phyloP scores from a whole-genome alignment of 2,888 invertebrate species.

The Polyploca ridens region DNA sequence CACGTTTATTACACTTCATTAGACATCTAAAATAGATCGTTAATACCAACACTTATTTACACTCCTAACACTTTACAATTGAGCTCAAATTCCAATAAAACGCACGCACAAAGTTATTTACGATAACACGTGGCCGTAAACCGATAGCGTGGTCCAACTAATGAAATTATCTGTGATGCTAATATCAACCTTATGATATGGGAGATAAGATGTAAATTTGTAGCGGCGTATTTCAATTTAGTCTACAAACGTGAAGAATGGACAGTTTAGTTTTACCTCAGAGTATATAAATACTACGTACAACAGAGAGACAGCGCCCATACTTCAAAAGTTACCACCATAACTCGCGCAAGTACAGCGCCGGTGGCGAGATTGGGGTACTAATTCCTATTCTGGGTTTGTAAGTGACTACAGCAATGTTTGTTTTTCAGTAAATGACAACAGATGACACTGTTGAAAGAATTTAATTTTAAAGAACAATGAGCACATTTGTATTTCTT shows the following conservation, averaged over 20 bases:
- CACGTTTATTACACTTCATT: constrained; percentile 9
- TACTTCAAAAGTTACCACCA: no score
- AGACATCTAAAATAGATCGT: constrained; percentile 5
- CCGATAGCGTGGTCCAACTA: constrained; percentile 7
- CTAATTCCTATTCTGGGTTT: no score
- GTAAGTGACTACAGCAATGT: no score
- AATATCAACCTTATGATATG: neutral
- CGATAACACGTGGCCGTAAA: constrained; percentile 9
- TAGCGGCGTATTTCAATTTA: neutral
- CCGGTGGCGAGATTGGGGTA: no score
- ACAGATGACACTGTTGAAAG: no score
- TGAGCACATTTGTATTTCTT: no score
- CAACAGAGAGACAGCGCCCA: no score
- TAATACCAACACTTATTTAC: neutral
- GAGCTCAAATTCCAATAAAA: constrained; percentile 4
- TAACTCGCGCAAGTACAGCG: no score
- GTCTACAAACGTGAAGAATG: neutral
- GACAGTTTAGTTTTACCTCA: constrained; percentile 3
- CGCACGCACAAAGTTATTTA: constrained; percentile 8
- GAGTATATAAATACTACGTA: no score
- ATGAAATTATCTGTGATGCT: neutral
- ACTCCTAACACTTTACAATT: neutral
- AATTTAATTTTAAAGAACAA: no score
- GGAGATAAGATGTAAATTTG: constrained; percentile 2
- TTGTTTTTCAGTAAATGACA: no score